A percentile compares a stretch with the other conserved stretches of the same genome.
Conservation (phyloP, 2,797 vertebrate species). For the Sarcophilus harrisii region DNA sequence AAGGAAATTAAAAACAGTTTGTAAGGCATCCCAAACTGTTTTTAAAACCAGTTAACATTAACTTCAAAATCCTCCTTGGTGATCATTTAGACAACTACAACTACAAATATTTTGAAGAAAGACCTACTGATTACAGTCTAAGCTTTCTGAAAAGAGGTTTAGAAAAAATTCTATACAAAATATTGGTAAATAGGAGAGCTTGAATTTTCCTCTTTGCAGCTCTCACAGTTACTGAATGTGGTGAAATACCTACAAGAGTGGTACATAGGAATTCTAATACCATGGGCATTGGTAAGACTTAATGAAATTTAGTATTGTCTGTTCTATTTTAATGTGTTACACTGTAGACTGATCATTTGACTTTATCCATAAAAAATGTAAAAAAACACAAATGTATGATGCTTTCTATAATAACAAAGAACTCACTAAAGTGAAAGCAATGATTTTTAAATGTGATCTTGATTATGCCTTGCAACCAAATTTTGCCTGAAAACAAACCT, state of each 20-base stretch:
- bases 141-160: neutral
- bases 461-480: conserved; percentile 5
- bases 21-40: neutral
- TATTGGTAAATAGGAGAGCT: neutral
- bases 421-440: neutral
- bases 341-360: neutral
- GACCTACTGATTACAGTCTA: neutral
- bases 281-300: neutral
- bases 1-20: too few species aligned
- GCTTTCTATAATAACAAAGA: neutral
- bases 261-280: neutral
- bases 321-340: neutral
- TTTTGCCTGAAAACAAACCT: conserved; percentile 23
- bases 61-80: neutral
- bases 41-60: neutral
- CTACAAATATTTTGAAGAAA: neutral
- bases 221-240: neutral
- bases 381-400: neutral
- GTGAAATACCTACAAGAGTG: neutral
- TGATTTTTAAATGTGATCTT: conserved; percentile 40
- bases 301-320: neutral
- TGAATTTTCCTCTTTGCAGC: neutral
- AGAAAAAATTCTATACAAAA: neutral
- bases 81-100: neutral
- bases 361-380: neutral